Evolutionary conservation across 1,140 invertebrate species (phyloP).

Genomic region (Aphis gossypii): DNA sequence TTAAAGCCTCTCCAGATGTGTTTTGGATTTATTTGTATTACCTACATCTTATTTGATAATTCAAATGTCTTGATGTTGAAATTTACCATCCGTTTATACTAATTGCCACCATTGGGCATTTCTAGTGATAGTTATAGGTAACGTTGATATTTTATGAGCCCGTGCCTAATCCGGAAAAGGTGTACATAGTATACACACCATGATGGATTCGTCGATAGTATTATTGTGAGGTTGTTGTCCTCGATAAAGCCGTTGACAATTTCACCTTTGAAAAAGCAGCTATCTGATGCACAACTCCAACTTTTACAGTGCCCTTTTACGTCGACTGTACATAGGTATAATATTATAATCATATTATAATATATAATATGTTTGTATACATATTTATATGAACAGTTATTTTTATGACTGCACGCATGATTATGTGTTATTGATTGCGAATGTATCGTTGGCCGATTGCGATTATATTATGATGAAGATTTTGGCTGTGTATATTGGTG

Average conservation of each 20-base stretch:
- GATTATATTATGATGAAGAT: background rate
- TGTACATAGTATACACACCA: background rate
- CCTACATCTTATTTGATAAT: background rate
- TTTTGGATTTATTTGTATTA: background rate
- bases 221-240: constrained; percentile 9
- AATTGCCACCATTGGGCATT: background rate
- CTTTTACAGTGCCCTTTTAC: background rate
- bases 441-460: background rate
- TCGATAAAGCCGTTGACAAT: background rate
- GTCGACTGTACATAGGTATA: background rate
- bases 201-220: background rate
- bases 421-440: background rate
- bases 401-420: background rate
- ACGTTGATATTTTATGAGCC: background rate
- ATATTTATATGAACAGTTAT: background rate
- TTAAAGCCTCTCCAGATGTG: background rate
- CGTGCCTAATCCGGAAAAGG: background rate
- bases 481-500: background rate
- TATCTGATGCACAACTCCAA: background rate
- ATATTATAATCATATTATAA: background rate
- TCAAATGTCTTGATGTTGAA: background rate
- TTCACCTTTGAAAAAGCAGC: constrained; percentile 4
- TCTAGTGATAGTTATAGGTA: background rate
- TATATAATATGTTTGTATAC: too few relatives aligned
- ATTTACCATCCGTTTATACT: background rate